phyloP scores from a whole-genome alignment of 2,797 vertebrate genomes.

The Yasuhikotakia modesta region DNA sequence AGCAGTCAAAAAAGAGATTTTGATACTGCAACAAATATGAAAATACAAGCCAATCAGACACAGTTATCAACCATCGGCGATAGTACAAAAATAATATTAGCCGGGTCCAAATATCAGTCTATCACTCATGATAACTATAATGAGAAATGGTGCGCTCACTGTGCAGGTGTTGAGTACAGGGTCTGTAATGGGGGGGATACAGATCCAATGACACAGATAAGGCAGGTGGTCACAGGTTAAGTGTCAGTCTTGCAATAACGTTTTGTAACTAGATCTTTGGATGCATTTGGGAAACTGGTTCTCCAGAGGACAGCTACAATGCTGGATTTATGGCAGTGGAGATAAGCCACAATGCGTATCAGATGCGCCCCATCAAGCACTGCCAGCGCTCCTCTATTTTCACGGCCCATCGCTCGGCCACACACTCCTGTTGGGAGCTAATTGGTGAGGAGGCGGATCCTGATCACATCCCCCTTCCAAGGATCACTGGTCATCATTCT shows the following conservation, averaged over 20 bases:
- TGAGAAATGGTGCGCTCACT: not conserved
- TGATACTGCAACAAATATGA: no score
- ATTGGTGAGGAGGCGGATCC: not conserved
- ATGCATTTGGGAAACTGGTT: not conserved
- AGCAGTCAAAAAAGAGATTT: not conserved
- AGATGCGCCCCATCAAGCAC: no score
- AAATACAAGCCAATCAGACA: not conserved
- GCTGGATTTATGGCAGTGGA: not conserved
- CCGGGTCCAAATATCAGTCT: not conserved
- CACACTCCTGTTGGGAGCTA: not conserved
- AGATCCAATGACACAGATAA: not conserved
- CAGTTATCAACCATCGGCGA: not conserved
- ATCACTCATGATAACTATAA: not conserved
- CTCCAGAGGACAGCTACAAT: not conserved
- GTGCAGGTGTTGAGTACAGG: not conserved
- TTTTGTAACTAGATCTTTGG: not conserved
- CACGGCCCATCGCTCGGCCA: not conserved
- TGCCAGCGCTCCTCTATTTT: not conserved
- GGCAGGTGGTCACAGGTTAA: constrained; percentile 4
- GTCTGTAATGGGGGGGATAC: not conserved
- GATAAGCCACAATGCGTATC: not conserved
- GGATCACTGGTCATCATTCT: constrained; percentile 10
- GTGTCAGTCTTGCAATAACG: not conserved
- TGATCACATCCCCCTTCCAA: not conserved
- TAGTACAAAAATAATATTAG: no score